Conservation (phyloP, 64 coral and sea anemone genomes). For the Stichodactyla helianthus region DNA sequence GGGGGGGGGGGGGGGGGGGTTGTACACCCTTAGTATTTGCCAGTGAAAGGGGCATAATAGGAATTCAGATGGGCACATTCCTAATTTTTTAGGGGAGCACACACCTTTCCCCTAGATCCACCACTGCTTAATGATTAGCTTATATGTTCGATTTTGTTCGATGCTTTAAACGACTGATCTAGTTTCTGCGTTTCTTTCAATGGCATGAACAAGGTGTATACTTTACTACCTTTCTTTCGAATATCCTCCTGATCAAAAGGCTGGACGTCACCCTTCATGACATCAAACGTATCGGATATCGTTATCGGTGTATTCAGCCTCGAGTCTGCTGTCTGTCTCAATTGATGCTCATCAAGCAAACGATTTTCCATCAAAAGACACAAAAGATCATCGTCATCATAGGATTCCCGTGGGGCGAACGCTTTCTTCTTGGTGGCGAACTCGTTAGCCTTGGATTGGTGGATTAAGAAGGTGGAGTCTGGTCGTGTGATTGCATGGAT, state of each 20-base stretch:
- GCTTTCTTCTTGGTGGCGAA: conserved; percentile 1
- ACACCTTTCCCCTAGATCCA: too few relatives aligned
- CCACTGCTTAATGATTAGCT: too few relatives aligned
- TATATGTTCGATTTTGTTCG: too few relatives aligned
- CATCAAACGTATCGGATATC: background rate
- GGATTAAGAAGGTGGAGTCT: conserved; percentile 1
- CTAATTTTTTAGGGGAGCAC: too few relatives aligned
- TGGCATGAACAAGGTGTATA: background rate
- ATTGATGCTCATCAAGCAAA: background rate
- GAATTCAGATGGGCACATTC: too few relatives aligned
- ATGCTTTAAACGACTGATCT: too few relatives aligned
- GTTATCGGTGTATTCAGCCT: background rate
- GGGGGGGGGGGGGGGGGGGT: too few relatives aligned
- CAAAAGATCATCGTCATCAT: conserved; percentile 39
- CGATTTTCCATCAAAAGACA: conserved; percentile 19
- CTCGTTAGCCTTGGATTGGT: background rate
- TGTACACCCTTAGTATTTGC: too few relatives aligned
- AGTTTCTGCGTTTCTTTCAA: background rate
- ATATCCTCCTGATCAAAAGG: background rate
- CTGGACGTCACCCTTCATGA: background rate
- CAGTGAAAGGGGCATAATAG: too few relatives aligned
- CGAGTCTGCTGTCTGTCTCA: background rate
- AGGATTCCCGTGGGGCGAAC: conserved; percentile 1
- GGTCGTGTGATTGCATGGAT: background rate
- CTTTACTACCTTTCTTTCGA: background rate